Evolutionary conservation across 2,113 vertebrate genomes (phyloP), one percentile per base, ranked within the genome.

Genomic region (Odontophorus gujanensis): DNA sequence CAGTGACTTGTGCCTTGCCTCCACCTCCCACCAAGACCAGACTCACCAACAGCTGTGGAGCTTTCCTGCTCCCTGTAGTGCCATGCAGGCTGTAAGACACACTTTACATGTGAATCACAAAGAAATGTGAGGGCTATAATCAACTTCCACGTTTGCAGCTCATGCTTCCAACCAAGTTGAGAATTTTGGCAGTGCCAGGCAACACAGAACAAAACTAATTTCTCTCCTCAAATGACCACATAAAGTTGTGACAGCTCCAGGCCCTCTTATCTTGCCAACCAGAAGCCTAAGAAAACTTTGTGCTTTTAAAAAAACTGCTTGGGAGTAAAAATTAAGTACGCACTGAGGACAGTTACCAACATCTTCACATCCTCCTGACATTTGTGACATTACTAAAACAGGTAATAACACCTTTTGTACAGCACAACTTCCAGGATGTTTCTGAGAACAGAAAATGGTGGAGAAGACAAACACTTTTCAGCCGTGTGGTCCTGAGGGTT

Each of bases 21-120:
- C 48, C 47, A 74, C 81, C 93, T 85, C 83, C 84, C 92, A 92
- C 84, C 36, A 88, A 76, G 78, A 91, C 69, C 95, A 87, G 8
- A 78, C 47, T 85, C 79, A 91, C 80, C 85, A 96, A 72, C 82
- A 95, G 94, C 86, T 94, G 86, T 93, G 58, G 38, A 57, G 42
- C 73, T 38, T 45, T 81, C 50, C 65, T 25, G 11, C 90, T 92
- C 59, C 1, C 42, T 58, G 66, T 69, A 90, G 76, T 63, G 32
- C 75, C 85, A 67, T 9, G n/a, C 48, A 51, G 84, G 36, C 51
- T 85, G 36, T 65, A 83, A 91, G 55, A 89, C 42, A 80, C 66
- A 76, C 38, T 81, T 67, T 47, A 89, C 51, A 42, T 55, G 5
- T 91, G 84, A 96, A 91, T 86, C 87, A 90, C 81, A 69, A 87